Conservation (phyloP, 2,113 vertebrate genomes). For the Scolopax mira region DNA sequence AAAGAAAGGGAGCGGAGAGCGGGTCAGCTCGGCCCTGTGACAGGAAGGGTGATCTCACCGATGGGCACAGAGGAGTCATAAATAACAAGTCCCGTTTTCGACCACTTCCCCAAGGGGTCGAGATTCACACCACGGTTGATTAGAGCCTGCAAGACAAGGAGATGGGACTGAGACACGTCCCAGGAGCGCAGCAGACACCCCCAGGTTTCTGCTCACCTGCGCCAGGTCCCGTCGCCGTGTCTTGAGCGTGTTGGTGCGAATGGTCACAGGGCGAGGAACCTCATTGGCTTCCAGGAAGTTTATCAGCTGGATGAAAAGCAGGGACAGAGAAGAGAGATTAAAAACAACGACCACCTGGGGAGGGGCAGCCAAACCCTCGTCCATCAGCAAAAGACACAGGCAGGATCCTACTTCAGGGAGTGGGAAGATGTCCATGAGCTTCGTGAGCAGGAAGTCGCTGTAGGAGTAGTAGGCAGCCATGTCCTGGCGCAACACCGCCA, state of each 20-base stretch:
- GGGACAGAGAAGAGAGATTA: neutral
- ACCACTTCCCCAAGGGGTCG: slow-evolving; percentile 96
- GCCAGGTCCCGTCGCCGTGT: slow-evolving; percentile 93
- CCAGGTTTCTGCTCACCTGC: slow-evolving; percentile 75
- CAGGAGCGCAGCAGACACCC: accelerated
- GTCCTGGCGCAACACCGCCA: slow-evolving; percentile 82
- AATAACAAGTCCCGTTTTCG: slow-evolving; percentile 93
- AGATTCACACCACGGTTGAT: slow-evolving; percentile 97
- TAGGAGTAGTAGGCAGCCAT: slow-evolving; percentile 95
- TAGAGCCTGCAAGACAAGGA: slow-evolving; percentile 78
- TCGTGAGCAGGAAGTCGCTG: slow-evolving; percentile 85
- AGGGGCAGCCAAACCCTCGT: neutral
- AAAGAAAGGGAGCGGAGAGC: neutral
- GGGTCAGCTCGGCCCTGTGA: neutral
- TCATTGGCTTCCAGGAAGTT: slow-evolving; percentile 96
- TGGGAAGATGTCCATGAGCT: slow-evolving; percentile 90
- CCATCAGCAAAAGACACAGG: accelerated
- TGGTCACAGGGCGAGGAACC: slow-evolving; percentile 91
- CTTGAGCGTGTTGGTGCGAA: slow-evolving; percentile 95
- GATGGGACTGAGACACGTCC: neutral
- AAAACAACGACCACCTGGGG: neutral
- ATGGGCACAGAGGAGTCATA: slow-evolving; percentile 95
- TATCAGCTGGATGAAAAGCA: slow-evolving; percentile 75
- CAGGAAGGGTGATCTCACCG: slow-evolving; percentile 72
- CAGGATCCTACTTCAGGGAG: slow-evolving; percentile 83